phyloP scores from a whole-genome alignment of 2,888 invertebrate genomes.

The Hypena proboscidalis region DNA sequence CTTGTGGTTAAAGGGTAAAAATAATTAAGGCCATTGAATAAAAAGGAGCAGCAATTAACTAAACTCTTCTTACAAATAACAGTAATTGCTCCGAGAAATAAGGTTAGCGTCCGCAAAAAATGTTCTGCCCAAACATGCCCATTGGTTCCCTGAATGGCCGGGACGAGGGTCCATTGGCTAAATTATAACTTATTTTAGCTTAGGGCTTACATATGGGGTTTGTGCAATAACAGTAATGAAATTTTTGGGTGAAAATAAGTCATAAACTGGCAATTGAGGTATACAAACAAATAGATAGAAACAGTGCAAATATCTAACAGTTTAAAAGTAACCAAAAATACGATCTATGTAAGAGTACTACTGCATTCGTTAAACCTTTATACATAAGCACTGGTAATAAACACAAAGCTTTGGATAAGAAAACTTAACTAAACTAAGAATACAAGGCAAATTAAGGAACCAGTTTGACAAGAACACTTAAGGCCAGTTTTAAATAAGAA shows the following conservation, averaged over 20 bases:
- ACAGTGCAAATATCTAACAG: too few relatives aligned
- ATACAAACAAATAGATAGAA: background rate
- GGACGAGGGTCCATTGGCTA: slow-evolving; percentile 60
- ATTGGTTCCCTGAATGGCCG: slow-evolving; percentile 62
- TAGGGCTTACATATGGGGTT: slow-evolving; percentile 32
- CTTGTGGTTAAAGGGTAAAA: slow-evolving; percentile 12
- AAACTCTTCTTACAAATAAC: slow-evolving; percentile 44
- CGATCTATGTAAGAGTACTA: too few relatives aligned
- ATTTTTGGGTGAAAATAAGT: slow-evolving; percentile 19
- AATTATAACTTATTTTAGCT: slow-evolving; percentile 66
- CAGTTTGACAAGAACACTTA: slow-evolving; percentile 7
- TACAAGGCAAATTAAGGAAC: slow-evolving; percentile 11
- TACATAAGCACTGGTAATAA: too few relatives aligned
- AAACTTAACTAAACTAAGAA: slow-evolving; percentile 1
- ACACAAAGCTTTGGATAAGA: background rate
- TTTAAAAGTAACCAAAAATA: too few relatives aligned
- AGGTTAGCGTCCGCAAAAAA: slow-evolving; percentile 63
- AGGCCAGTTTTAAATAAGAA: slow-evolving; percentile 8
- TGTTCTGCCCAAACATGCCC: slow-evolving; percentile 58
- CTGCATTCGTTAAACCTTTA: too few relatives aligned
- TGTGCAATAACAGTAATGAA: slow-evolving; percentile 28
- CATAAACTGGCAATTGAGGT: background rate
- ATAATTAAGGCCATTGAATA: slow-evolving; percentile 7
- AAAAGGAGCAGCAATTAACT: slow-evolving; percentile 20
- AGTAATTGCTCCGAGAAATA: slow-evolving; percentile 57